Base-by-base conservation (phyloP, 2,888 invertebrate species). In the Camptogramma bilineatum region DNA sequence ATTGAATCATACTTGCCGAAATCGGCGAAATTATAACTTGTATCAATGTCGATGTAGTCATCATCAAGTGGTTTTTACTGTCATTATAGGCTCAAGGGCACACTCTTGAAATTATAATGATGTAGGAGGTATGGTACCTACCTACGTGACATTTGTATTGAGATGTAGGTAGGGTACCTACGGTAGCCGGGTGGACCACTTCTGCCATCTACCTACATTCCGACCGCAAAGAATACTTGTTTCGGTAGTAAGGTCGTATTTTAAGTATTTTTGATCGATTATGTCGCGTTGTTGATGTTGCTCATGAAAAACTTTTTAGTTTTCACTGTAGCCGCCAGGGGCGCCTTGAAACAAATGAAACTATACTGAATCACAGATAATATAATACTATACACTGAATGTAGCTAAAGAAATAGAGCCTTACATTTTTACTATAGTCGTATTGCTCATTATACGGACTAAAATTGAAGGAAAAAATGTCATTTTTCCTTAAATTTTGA, bases 41-140 rank as follows among this genome's bases (percentile, higher is more conserved):
- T 65, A 64, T 64, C 72, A 72, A 70, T 70, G 70, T 63, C 72
- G 68, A 46, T 53, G 62, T 54, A 62, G 66, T 68, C 68, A 70
- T 71, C 57, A 64, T 50, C 61, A 64, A 63, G 59, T 56, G 58
- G 64, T 61, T 66, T 70, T 69, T 65, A 61, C 59, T 47, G 66
- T 42, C 56, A 52, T 53, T 64, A 50, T 39, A 52, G 52, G 18
- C 51, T 66, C 66, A 69, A 71, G 70, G 72, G 64, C 59, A 69
- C 61, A 65, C 56, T 62, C 59, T 55, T 55, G 62, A 28, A 28
- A 64, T 62, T 63, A 57, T 65, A 62, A 55, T 52, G 28, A 64
- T 66, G 70, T 54, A 51, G 62, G 58, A 54, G 67, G 51, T 47
- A 51, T 59, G 47, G 51, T 5, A 24, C 5, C 24, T 9, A 28